These are phyloP conservation scores for Anolis sagrei DNA, from an alignment of 2,113 vertebrate species.

Conservation along the genomic window DNA sequence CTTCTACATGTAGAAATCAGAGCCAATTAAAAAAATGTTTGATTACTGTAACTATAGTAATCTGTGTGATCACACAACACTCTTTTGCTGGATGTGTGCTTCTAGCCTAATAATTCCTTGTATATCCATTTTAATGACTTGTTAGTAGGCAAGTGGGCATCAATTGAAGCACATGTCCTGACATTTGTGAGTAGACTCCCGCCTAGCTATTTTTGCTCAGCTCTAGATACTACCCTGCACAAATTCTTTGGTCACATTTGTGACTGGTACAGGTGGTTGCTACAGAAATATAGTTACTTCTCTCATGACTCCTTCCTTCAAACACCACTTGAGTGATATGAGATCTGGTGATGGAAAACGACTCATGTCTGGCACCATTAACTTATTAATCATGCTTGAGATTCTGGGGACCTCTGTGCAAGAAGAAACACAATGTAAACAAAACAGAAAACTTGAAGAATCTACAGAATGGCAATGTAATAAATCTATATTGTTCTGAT, in stretches of 20 bases:
- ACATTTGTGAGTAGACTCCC: background rate
- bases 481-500: background rate
- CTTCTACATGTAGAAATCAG: background rate
- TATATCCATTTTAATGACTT: background rate
- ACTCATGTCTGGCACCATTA: background rate
- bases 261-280: background rate
- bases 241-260: background rate
- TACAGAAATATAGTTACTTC: background rate
- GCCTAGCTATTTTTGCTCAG: background rate
- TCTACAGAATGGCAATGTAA: background rate
- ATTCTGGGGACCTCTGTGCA: slow-evolving; percentile 1
- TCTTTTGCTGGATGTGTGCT: too few species aligned
- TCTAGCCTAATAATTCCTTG: background rate
- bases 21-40: too few species aligned
- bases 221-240: background rate
- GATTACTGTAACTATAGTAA: too few species aligned
- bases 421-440: slow-evolving; percentile 10
- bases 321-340: background rate
- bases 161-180: background rate
- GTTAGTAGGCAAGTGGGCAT: too few species aligned
- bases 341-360: background rate
- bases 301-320: background rate
- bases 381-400: background rate
- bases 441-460: background rate
- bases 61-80: too few species aligned